phyloP scores from a whole-genome alignment of 2,888 invertebrate genomes.

The Crematogaster levior region DNA sequence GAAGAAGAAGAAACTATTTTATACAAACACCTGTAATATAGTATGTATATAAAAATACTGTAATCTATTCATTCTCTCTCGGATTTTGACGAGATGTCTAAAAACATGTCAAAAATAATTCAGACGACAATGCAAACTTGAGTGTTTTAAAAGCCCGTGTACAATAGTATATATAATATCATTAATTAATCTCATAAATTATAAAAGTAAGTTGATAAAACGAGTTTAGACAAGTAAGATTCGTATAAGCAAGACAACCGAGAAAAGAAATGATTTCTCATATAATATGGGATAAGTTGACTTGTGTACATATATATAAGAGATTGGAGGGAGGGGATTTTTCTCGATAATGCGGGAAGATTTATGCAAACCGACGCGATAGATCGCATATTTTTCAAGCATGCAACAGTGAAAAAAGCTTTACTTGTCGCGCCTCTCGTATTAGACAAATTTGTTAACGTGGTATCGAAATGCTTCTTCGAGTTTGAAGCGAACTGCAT shows the following conservation, averaged over 20 bases:
- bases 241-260: neutral
- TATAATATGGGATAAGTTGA: constrained; percentile 9
- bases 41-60: neutral
- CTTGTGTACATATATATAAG: no score
- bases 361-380: constrained; percentile 67
- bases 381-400: constrained; percentile 51
- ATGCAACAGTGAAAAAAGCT: constrained; percentile 65
- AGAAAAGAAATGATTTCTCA: constrained; percentile 22
- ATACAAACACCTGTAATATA: neutral
- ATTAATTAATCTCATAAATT: constrained; percentile 21
- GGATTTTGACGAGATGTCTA: neutral
- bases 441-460: constrained; percentile 79
- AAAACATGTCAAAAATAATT: neutral
- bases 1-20: neutral
- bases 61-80: neutral
- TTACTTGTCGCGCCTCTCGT: constrained; percentile 69
- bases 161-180: neutral
- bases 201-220: neutral
- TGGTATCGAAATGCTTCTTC: constrained; percentile 75
- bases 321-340: no score
- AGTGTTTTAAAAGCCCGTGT: neutral
- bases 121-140: neutral
- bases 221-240: neutral
- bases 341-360: constrained; percentile 61
- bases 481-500: constrained; percentile 72